Evolutionary conservation across 2,888 invertebrate species (phyloP).

Genomic region (Gymnocheta viridis): DNA sequence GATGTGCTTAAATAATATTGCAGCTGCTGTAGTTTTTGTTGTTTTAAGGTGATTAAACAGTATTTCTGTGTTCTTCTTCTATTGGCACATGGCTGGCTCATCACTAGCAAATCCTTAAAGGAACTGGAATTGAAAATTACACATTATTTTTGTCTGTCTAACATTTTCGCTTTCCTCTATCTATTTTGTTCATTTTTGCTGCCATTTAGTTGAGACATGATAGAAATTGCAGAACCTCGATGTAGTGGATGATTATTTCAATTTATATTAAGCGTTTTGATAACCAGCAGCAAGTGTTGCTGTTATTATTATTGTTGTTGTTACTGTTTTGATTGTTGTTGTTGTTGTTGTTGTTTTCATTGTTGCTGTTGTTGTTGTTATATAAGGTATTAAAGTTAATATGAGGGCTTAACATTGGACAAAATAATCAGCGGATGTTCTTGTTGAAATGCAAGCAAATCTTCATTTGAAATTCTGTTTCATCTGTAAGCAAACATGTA

Average conservation of each 20-base stretch:
- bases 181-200: not conserved
- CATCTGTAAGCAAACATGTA: not conserved
- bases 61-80: not conserved
- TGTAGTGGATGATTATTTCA: conserved; percentile 23
- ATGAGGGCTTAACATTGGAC: conserved; percentile 7
- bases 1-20: not conserved
- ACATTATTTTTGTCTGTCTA: not conserved
- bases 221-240: not conserved
- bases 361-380: not conserved
- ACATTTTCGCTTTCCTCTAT: not conserved
- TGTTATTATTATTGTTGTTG: too few relatives aligned
- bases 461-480: not conserved
- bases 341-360: not conserved
- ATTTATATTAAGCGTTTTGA: conserved; percentile 18
- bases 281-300: conserved; percentile 32
- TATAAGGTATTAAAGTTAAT: conserved; percentile 18
- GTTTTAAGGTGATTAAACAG: conserved; percentile 36
- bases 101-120: conserved; percentile 12
- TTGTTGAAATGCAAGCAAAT: not conserved
- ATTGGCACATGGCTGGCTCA: conserved; percentile 6
- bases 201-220: not conserved
- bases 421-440: not conserved
- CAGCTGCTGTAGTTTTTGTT: conserved; percentile 15
- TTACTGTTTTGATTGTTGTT: too few relatives aligned
- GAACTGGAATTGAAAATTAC: not conserved